Conservation (phyloP, 2,113 vertebrate genomes). For the Leptobrachium ailaonicum region DNA sequence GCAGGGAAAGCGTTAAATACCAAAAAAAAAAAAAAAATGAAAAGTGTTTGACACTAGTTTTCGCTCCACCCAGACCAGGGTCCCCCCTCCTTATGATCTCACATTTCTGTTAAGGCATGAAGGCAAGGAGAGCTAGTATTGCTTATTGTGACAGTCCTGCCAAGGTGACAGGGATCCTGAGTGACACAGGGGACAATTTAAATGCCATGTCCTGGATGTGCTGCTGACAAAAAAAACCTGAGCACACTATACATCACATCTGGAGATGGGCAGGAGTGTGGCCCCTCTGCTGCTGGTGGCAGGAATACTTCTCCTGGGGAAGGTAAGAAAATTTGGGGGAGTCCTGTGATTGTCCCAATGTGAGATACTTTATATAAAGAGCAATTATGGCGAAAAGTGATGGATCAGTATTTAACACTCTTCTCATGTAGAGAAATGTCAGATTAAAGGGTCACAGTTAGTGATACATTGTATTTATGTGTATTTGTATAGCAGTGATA, state of each 20-base stretch:
- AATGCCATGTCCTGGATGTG: slow-evolving; percentile 18
- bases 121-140: not conserved
- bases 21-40: not conserved
- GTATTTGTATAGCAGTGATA: no score
- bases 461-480: no score
- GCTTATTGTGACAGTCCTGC: not conserved
- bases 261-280: slow-evolving; percentile 14
- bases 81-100: slow-evolving; percentile 20
- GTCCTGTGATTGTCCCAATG: no score
- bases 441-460: no score
- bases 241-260: not conserved
- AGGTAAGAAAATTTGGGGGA: slow-evolving; percentile 12
- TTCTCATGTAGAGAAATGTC: no score
- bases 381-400: no score
- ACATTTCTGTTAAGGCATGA: slow-evolving; percentile 36
- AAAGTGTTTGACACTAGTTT: slow-evolving; percentile 1
- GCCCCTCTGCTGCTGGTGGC: slow-evolving; percentile 11
- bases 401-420: no score
- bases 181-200: not conserved
- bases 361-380: no score
- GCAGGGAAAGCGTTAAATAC: slow-evolving; percentile 29
- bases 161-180: slow-evolving; percentile 10
- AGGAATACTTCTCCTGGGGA: slow-evolving; percentile 1
- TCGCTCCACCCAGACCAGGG: slow-evolving; percentile 35
- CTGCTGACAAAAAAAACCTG: not conserved